phyloP scores from a whole-genome alignment of 2,113 vertebrate genomes.

The Rousettus leschenaultii region DNA sequence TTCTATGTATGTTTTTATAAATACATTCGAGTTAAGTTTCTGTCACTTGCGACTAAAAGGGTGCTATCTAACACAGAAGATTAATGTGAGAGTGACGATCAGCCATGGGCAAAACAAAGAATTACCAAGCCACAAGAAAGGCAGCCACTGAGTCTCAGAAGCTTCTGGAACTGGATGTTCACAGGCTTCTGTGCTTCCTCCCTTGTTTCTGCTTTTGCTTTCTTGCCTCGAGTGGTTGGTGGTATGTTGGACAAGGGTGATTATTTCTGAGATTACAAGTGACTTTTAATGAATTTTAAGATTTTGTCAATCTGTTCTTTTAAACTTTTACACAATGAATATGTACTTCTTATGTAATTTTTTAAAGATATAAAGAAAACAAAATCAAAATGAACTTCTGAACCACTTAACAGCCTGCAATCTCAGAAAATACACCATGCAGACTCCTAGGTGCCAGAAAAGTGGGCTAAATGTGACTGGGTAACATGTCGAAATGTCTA shows the following conservation, averaged over 20 bases:
- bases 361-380: not conserved
- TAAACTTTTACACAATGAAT: not conserved
- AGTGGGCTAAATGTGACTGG: not conserved
- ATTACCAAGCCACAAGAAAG: not conserved
- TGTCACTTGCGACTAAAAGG: not conserved
- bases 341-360: not conserved
- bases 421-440: not conserved
- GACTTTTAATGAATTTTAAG: not conserved
- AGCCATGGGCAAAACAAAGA: not conserved
- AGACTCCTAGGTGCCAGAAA: not conserved
- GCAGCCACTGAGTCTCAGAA: not conserved
- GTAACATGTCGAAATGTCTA: not conserved
- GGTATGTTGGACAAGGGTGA: not conserved
- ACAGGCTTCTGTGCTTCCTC: not conserved
- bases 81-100: not conserved
- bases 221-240: not conserved
- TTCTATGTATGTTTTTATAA: not conserved
- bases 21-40: not conserved
- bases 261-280: not conserved
- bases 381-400: constrained; percentile 5
- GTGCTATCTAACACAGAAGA: not conserved
- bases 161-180: not conserved
- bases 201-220: not conserved
- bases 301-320: not conserved
- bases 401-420: not conserved